Evolutionary conservation across 2,113 vertebrate species (phyloP).

Genomic region (Elanoides forficatus): DNA sequence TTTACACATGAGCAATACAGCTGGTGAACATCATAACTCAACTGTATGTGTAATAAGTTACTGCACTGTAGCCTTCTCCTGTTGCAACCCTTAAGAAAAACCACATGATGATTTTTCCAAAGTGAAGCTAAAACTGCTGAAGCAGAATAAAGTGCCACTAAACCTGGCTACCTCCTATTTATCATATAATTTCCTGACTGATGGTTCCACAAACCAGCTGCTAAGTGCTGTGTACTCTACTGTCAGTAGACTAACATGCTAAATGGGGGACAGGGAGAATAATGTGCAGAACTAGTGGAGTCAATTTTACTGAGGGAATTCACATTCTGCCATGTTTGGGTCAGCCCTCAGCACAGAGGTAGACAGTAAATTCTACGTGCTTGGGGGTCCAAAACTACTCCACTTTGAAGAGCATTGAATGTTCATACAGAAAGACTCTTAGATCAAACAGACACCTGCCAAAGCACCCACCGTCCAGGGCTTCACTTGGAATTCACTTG

Average conservation of each 20-base stretch:
- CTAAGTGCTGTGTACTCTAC: slow-evolving; percentile 81
- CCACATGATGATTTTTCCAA: slow-evolving; percentile 75
- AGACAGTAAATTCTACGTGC: slow-evolving; percentile 29
- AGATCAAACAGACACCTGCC: slow-evolving; percentile 17
- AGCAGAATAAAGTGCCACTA: slow-evolving; percentile 81
- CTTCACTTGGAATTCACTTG: neutral
- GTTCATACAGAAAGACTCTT: slow-evolving; percentile 21
- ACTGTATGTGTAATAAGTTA: slow-evolving; percentile 66
- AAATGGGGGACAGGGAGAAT: slow-evolving; percentile 75
- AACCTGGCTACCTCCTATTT: slow-evolving; percentile 79
- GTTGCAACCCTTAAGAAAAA: slow-evolving; percentile 74
- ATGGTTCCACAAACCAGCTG: slow-evolving; percentile 81
- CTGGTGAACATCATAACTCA: slow-evolving; percentile 73
- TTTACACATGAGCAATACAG: slow-evolving; percentile 74
- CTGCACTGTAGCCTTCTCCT: slow-evolving; percentile 57
- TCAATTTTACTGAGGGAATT: slow-evolving; percentile 70
- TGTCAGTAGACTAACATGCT: slow-evolving; percentile 78
- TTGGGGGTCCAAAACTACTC: slow-evolving; percentile 33
- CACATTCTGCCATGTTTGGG: slow-evolving; percentile 48
- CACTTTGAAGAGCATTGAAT: neutral
- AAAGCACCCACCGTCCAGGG: neutral
- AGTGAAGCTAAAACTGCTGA: slow-evolving; percentile 79
- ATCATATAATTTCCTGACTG: slow-evolving; percentile 84
- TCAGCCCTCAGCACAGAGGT: neutral
- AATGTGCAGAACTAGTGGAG: slow-evolving; percentile 62